Conservation (phyloP, 2,113 vertebrate species). For the Lophura nycthemera region DNA sequence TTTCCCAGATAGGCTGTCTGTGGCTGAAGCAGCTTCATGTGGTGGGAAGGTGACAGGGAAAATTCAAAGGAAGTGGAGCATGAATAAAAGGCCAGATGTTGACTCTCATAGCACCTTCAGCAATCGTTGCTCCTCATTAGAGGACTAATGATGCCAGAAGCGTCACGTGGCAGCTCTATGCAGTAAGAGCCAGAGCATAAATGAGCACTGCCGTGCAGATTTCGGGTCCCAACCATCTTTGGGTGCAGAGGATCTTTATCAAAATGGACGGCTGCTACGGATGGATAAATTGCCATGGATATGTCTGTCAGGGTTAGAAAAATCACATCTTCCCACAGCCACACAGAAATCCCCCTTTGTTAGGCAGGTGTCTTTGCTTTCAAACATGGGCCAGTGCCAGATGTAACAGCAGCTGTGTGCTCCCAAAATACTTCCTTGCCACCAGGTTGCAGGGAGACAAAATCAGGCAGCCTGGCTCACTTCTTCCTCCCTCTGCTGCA, state of each 20-base stretch:
- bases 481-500: neutral
- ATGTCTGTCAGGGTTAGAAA: neutral
- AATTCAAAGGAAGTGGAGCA: neutral
- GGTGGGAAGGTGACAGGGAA: neutral
- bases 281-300: neutral
- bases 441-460: constrained; percentile 42
- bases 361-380: constrained; percentile 37
- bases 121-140: neutral
- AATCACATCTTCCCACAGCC: neutral
- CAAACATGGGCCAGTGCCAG: neutral
- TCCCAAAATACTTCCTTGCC: constrained; percentile 48
- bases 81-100: neutral
- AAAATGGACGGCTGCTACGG: neutral
- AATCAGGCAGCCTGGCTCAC: neutral
- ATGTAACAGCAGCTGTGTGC: constrained; percentile 31
- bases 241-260: neutral
- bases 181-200: neutral
- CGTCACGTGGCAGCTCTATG: neutral
- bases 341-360: neutral
- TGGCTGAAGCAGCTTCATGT: neutral
- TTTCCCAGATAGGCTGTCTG: neutral
- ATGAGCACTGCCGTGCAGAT: neutral
- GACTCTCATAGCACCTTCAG: neutral
- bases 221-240: neutral
- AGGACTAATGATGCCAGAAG: neutral